phyloP scores from a whole-genome alignment of 2,113 vertebrate species.

The Coryphaenoides rupestris region DNA sequence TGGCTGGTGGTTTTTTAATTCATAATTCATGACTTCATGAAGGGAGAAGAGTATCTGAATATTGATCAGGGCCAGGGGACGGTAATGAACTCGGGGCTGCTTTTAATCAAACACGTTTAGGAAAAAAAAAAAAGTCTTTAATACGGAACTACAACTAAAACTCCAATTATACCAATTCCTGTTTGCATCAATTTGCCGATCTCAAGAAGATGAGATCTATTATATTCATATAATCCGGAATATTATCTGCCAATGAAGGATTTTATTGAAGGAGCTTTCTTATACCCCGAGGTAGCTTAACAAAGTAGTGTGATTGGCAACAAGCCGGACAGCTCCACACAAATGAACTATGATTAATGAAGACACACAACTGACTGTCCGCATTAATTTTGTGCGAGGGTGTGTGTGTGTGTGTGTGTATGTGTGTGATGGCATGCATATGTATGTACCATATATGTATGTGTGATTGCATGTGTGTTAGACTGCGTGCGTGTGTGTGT shows the following conservation, averaged over 20 bases:
- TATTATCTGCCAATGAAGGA: too few species aligned
- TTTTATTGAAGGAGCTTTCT: slow-evolving; percentile 13
- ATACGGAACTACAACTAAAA: too few species aligned
- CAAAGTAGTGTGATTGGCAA: slow-evolving; percentile 18
- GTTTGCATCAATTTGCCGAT: too few species aligned
- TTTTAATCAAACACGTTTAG: not conserved
- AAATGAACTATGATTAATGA: slow-evolving; percentile 41
- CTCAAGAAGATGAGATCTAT: too few species aligned
- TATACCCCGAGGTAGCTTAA: slow-evolving; percentile 16
- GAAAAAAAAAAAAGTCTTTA: not conserved
- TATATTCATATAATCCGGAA: too few species aligned
- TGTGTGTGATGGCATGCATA: not conserved
- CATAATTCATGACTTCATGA: slow-evolving; percentile 11
- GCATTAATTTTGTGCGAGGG: slow-evolving; percentile 15
- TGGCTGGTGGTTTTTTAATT: not conserved
- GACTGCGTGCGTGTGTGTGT: too few species aligned
- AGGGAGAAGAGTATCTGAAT: not conserved
- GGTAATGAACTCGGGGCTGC: not conserved
- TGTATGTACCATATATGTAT: too few species aligned
- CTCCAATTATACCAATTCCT: too few species aligned
- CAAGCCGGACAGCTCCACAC: slow-evolving; percentile 18
- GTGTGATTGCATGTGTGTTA: too few species aligned
- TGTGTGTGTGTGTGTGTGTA: slow-evolving; percentile 1
- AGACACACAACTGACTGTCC: slow-evolving; percentile 36
- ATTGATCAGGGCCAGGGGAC: not conserved